Percentiles rank a stretch among this genome's conserved stretches.
phyloP scores from a whole-genome alignment of 2,113 vertebrate genomes.

The Egretta garzetta region DNA sequence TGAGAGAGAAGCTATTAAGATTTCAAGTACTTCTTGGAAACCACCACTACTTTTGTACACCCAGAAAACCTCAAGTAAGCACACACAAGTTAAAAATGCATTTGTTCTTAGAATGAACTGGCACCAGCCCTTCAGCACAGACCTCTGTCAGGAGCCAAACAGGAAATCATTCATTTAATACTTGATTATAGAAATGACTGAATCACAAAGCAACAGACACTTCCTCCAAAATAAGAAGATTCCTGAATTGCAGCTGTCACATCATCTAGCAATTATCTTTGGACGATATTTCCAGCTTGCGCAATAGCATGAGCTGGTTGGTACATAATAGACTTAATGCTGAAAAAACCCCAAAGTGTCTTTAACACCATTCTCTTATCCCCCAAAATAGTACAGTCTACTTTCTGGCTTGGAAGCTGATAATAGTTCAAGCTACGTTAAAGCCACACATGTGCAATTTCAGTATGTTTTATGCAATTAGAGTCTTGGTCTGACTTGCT shows the following conservation, averaged over 20 bases:
- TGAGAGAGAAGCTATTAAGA: not conserved
- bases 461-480: not conserved
- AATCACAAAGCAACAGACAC: slow-evolving; percentile 31
- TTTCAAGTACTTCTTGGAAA: not conserved
- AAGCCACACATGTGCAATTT: not conserved
- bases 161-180: slow-evolving; percentile 36
- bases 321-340: not conserved
- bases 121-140: not conserved
- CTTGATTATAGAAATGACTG: slow-evolving; percentile 26
- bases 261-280: slow-evolving; percentile 17
- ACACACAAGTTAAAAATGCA: slow-evolving; percentile 15
- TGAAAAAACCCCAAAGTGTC: not conserved
- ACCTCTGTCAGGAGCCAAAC: slow-evolving; percentile 14
- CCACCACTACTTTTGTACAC: not conserved
- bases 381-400: not conserved
- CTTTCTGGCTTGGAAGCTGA: not conserved
- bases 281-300: not conserved
- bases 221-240: slow-evolving; percentile 26
- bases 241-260: slow-evolving; percentile 30
- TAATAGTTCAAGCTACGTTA: not conserved
- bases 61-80: not conserved
- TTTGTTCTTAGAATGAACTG: slow-evolving; percentile 11
- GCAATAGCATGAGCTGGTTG: not conserved
- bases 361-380: not conserved
- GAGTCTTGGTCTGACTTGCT: not conserved